These are phyloP conservation scores for Odontamblyopus lacepedii DNA, from an alignment of 2,797 vertebrate species.

Conservation along the genomic window DNA sequence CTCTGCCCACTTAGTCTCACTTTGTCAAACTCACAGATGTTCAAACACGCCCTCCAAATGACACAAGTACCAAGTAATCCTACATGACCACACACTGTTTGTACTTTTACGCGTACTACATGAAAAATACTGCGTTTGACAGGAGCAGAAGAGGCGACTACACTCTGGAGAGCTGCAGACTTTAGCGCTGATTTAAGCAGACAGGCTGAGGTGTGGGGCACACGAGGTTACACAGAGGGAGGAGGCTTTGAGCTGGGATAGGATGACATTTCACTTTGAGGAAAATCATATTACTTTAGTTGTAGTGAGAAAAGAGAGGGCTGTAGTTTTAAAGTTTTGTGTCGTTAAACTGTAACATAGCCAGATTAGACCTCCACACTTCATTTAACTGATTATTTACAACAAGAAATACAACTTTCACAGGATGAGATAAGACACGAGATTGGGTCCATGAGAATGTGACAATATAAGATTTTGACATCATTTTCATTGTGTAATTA, in stretches of 20 bases:
- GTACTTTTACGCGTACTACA: constrained; percentile 23
- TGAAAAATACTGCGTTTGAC: constrained; percentile 13
- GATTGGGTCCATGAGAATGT: no score
- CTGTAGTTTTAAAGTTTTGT: background rate
- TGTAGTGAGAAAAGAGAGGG: background rate
- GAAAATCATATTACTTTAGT: background rate
- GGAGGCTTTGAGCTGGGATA: background rate
- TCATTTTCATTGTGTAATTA: no score
- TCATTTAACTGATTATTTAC: background rate
- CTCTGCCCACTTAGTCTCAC: constrained; percentile 10
- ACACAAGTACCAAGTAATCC: constrained; percentile 33
- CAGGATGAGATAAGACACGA: no score
- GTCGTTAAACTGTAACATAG: no score
- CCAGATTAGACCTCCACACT: no score
- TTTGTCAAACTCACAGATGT: background rate
- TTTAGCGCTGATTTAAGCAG: constrained; percentile 19
- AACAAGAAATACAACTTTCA: no score
- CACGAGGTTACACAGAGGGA: constrained; percentile 4
- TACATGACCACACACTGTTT: constrained; percentile 33
- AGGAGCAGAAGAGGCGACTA: constrained; percentile 18
- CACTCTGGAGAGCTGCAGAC: constrained; percentile 29
- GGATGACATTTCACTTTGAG: background rate
- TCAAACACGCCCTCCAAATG: constrained; percentile 11
- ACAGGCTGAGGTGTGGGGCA: constrained; percentile 8
- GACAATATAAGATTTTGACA: no score